Base-by-base conservation (phyloP, 1,140 invertebrate genomes). In the Proales similis region DNA sequence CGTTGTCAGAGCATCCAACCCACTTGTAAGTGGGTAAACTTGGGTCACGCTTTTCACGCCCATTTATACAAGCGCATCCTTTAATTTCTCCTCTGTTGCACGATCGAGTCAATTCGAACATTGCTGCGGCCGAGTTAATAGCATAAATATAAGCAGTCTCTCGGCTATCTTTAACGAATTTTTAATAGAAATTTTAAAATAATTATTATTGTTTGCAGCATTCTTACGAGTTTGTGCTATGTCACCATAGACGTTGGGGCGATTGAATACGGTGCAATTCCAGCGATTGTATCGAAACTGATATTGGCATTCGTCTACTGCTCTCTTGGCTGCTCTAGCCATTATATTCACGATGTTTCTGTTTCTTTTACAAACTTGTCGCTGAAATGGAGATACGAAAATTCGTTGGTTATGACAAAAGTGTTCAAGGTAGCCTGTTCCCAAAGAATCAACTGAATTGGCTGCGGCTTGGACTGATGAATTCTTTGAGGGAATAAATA, bases 101-200 rank as follows among this genome's bases (percentile, higher is more conserved):
- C 3, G 81, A 78, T 64, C 81, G 78, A 2, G 83, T 83, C 4
- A 84, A 79, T 2, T 82, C 78, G 68, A 83, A 81, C 24, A 83
- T 82, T 2, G 84, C 82, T 3, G 82, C 82, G 12, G 83, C 83
- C 65, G 80, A 81, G 11, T 82, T 79, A 32, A 84, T 79, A 30
- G 82, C 82, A 69, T 83, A 82, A 36, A 84, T 79, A 69, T 83
- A 84, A 0, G 83, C 83, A 4, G 82, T 82, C 68, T 84, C 83
- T 67, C 79, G 78, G 64, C 81, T 83, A 14, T 81, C 82, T 84
- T 70, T n/a, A 75, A 68, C 5, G n/a, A 60, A 43, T 2, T 53
- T 33, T 33, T 7, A 42, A 57, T 9, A 43, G 12, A 60, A 42
- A 42, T n/a, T 38, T 53, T 38, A 24, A 2, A 36, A 19, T 33